Evolutionary conservation across 2,113 vertebrate species (phyloP).

Genomic region (human): GRCh38 chr6:110417001-110417500

Average conservation of each 20-base stretch:
- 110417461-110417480: background rate
- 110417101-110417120: no score
- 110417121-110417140: no score
- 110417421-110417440: background rate
- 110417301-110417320: background rate
- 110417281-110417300: background rate
- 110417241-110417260: background rate
- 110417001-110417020: no score
- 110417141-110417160: accelerated
- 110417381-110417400: accelerated
- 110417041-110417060: no score
- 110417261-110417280: background rate
- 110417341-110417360: background rate
- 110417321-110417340: background rate
- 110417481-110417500: background rate
- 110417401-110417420: background rate
- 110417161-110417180: background rate
- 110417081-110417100: no score
- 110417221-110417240: background rate
- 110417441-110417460: no score
- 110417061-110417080: no score
- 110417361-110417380: background rate
- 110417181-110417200: background rate
- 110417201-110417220: background rate
- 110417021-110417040: no score